Conservation (phyloP, 2,888 invertebrate species). For the Heteropelma amictum region DNA sequence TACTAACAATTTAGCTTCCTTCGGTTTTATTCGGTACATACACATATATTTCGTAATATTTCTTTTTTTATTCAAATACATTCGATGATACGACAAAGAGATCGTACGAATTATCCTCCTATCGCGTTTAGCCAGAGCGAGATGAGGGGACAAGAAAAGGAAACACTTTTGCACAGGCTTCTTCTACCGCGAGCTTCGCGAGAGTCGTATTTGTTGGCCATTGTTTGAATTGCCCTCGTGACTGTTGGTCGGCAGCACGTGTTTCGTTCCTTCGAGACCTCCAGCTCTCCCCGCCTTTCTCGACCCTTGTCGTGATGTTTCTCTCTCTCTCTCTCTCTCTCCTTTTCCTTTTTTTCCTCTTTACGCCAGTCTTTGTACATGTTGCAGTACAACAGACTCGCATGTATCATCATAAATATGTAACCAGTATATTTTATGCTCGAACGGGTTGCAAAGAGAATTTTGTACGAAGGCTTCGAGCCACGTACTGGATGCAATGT, state of each 20-base stretch:
- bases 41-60: no score
- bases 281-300: not conserved
- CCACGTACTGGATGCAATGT: not conserved
- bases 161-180: slow-evolving; percentile 13
- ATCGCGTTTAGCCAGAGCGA: not conserved
- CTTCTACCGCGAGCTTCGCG: slow-evolving; percentile 8
- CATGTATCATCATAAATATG: not conserved
- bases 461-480: not conserved
- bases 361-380: not conserved
- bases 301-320: not conserved
- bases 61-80: no score
- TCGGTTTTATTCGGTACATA: no score
- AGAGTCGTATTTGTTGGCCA: slow-evolving; percentile 40
- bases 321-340: not conserved
- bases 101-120: slow-evolving; percentile 3
- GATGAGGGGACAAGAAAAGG: slow-evolving; percentile 20
- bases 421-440: not conserved
- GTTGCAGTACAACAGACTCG: not conserved
- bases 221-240: slow-evolving; percentile 45
- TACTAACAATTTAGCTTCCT: not conserved
- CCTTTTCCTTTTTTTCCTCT: not conserved
- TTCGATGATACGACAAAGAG: slow-evolving; percentile 7
- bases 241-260: slow-evolving; percentile 43
- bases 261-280: slow-evolving; percentile 21
- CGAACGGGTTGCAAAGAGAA: not conserved